Evolutionary conservation across 2,797 vertebrate genomes (phyloP), one percentile per base, ranked within the genome.

Genomic region (Darevskia nairensis): DNA sequence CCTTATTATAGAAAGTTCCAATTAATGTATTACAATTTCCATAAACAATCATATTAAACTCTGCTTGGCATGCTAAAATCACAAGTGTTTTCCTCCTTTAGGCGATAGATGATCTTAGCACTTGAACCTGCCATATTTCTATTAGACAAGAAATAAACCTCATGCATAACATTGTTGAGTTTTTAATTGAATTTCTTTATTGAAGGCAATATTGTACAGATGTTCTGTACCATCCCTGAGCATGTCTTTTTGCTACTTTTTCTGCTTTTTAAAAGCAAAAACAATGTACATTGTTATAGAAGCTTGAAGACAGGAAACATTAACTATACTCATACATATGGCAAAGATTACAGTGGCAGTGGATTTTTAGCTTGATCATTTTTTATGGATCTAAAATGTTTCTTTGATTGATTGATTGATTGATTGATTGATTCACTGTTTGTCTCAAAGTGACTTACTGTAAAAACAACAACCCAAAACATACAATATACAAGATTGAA

Each of bases 101-200:
- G 21, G 25, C 25, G 41, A 4, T 13, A 89, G 23, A 46, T 85
- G 35, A 80, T 82, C 80, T 84, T 46, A 91, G 1, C 13, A 83
- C 59, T 89, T 85, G 77, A 9, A 86, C 74, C 3, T 44, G 29
- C 41, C 6, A 81, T 1, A 76, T 90, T 85, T 77, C 82, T 64
- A 61, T 74, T 78, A 75, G 25, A 69, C 55, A 75, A 32, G 69
- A 66, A 89, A 76, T 68, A 76, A 82, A 77, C 44, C 13, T 77
- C 71, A 41, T 76, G 32, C 46, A 76, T 55, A 80, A 88, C 32
- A 84, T 27, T 7, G 75, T 0, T 4, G 15, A 68, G 0, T n/a
- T 89, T 93, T 91, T 79, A 87, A 92, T 77, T 89, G 3, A 1
- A 85, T 85, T 90, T 88, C 27, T 86, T 84, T 66, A 81, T 3